Conservation (phyloP, 2,888 invertebrate genomes). For the Sphecodes monilicornis region DNA sequence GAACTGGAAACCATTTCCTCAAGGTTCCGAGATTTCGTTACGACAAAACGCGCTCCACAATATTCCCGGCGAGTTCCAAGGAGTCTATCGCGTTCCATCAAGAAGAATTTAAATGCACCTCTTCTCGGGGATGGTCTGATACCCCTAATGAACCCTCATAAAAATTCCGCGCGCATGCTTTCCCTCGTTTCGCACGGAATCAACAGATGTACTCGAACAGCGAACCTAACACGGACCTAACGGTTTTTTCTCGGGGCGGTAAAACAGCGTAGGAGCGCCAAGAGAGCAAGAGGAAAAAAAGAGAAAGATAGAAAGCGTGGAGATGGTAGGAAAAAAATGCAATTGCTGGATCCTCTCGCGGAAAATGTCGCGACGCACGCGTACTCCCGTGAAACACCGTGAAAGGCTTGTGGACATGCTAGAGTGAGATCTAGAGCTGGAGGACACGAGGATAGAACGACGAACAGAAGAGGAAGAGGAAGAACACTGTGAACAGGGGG, state of each 20-base stretch:
- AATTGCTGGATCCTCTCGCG: conserved; percentile 66
- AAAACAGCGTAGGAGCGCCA: conserved; percentile 24
- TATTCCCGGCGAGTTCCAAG: neutral
- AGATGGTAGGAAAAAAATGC: conserved; percentile 42
- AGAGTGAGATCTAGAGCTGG: conserved; percentile 49
- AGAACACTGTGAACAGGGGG: conserved; percentile 44
- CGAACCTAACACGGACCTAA: conserved; percentile 6
- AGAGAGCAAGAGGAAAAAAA: neutral
- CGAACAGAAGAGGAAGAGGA: conserved; percentile 4
- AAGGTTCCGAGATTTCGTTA: neutral
- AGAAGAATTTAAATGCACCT: conserved; percentile 20
- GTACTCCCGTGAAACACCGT: conserved; percentile 49
- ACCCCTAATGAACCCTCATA: conserved; percentile 8
- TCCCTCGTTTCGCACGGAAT: conserved; percentile 23
- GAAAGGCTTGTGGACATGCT: conserved; percentile 66
- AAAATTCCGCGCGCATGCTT: conserved; percentile 23
- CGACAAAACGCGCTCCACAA: neutral
- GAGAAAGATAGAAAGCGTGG: neutral
- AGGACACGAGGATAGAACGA: conserved; percentile 10
- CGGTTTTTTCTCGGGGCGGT: conserved; percentile 18
- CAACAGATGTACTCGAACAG: conserved; percentile 43
- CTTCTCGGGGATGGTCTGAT: neutral
- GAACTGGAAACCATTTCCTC: neutral
- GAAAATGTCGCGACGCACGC: conserved; percentile 80
- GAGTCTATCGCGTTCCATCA: conserved; percentile 4